Conservation (phyloP, 1,140 invertebrate genomes). For the Luehdorfia chinensis region DNA sequence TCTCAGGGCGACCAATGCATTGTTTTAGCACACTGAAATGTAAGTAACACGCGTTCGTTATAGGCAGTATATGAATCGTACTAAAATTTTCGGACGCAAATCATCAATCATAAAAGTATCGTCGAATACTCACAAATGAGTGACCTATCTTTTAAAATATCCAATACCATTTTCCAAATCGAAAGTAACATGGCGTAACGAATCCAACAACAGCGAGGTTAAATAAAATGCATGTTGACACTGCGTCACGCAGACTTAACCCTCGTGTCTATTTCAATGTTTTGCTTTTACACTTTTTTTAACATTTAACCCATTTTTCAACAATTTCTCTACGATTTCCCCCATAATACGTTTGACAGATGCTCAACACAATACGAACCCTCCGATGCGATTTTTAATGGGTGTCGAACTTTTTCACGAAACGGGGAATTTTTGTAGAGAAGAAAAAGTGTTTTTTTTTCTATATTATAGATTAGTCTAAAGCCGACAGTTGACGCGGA, state of each 20-base stretch:
- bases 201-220: conserved; percentile 33
- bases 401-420: conserved; percentile 50
- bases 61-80: too few species aligned
- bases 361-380: conserved; percentile 46
- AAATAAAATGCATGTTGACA: conserved; percentile 53
- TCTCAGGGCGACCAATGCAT: too few species aligned
- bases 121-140: too few species aligned
- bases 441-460: conserved; percentile 46
- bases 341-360: conserved; percentile 54
- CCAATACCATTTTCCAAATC: too few species aligned
- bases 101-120: too few species aligned
- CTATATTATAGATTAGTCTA: conserved; percentile 39
- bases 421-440: conserved; percentile 45
- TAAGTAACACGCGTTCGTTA: too few species aligned
- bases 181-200: conserved; percentile 5
- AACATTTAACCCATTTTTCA: conserved; percentile 71
- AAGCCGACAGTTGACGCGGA: conserved; percentile 75
- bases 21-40: too few species aligned
- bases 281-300: conserved; percentile 52
- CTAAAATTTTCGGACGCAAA: too few species aligned
- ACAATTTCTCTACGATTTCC: conserved; percentile 58
- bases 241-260: conserved; percentile 40
- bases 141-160: too few species aligned
- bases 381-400: conserved; percentile 64
- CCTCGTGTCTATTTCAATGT: conserved; percentile 44